Base-by-base conservation (phyloP, 2,797 vertebrate species). In the Diplodus puntazzo region DNA sequence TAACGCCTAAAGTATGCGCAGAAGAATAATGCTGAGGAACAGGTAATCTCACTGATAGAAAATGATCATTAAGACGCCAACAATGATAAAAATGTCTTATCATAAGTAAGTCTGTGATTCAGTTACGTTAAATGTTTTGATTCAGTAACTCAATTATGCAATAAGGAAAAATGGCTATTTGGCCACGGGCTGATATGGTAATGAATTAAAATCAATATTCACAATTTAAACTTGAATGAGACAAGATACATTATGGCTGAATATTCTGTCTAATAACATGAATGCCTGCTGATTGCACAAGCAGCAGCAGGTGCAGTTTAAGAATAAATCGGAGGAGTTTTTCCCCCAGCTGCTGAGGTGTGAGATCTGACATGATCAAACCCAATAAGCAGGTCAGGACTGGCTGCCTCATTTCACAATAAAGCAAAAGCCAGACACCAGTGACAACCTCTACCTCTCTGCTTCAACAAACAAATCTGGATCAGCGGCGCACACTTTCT, bases 321-420 rank as follows among this genome's bases (percentile, higher is more conserved):
- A 55, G 59, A 60, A n/a, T 14, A 42, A 52, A 69, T 59, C 48
- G 69, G 52, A 77, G 45, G 64, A 68, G 62, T 54, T 66, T 80
- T 81, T 65, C 45, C 34, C 61, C 27, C 61, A 85, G 79, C 76
- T 77, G 73, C 67, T 39, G 79, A 73, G 21, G 54, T 54, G 74
- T 55, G 61, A 69, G 59, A 69, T 78, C 69, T 64, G 73, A 87
- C 77, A 82, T 83, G 81, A 85, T 88, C 84, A 75, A 83, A 82
- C 73, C 83, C 83, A 79, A 83, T 69, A 77, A 86, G 57, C 81
- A 76, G 85, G 81, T 86, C 73, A 82, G 17, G 46, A 61, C 59
- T 58, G 34, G 18, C 53, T 6, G 69, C 55, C 69, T 75, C 80
- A 66, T 88, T 84, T 84, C 68, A 74, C 70, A 82, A 69, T 70